Base-by-base conservation (phyloP, 1,140 invertebrate species). In the Macrostomum lignano region DNA sequence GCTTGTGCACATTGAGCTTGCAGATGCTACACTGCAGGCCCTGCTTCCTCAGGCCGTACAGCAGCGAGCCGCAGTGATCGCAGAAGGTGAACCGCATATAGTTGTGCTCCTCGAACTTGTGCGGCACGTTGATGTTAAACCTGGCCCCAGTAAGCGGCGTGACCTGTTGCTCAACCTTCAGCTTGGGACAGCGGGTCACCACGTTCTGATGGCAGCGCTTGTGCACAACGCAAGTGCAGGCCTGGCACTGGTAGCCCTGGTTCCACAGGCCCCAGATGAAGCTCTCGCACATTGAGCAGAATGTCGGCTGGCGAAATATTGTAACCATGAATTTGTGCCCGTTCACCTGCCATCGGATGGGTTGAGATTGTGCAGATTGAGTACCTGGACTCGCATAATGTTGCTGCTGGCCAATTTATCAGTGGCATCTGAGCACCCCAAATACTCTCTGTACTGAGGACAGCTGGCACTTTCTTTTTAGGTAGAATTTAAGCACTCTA, bases 161-260 rank as follows among this genome's bases (percentile, higher is more conserved):
- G 13, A 24, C 10, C 13, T 24, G 13, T 9, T 24, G 13, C 13
- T 24, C 23, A 19, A 64, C 61, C 58, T 74, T 76, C 69, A 79
- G 77, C 39, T 77, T 78, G 28, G 82, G 82, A 65, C 79, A 88
- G 62, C 78, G 79, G 40, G 77, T 84, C 41, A 86, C 73, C 33
- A 88, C 76, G 31, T 69, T 69, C 40, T 70, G 67, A 58, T 84
- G 78, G 55, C 79, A 88, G 51, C 77, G 66, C 54, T 88, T 88
- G 63, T 86, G 79, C 43, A 84, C 77, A 44, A 86, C 78, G 53
- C 75, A 81, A 26, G 77, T 82, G 55, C 78, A 86, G 14, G 26
- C 32, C 84, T 96, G 88, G 69, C 88, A 98, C 61, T 96, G 88
- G 68, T 98, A 98, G 54, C 86, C 88, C 69, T 96, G 88, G 64